Percentiles rank a stretch among this genome's conserved stretches.
These are phyloP conservation scores for Charina bottae DNA, from an alignment of 2,113 vertebrate genomes.

Conservation along the genomic window DNA sequence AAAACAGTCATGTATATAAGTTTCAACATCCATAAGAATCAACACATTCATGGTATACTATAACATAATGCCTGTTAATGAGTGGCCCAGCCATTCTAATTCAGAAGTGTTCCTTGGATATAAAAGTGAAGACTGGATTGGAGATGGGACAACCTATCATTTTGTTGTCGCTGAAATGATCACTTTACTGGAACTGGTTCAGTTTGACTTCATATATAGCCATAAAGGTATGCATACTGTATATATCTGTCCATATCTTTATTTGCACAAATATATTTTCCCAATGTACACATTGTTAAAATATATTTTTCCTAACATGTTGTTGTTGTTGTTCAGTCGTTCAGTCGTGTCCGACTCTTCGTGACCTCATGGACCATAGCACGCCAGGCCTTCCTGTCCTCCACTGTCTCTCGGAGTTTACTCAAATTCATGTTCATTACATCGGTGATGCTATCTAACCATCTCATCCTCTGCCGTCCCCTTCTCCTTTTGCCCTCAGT, in stretches of 20 bases:
- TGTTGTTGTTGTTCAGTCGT: no score
- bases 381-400: no score
- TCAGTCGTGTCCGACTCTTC: no score
- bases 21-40: neutral
- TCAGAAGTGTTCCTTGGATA: neutral
- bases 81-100: neutral
- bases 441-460: no score
- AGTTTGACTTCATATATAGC: neutral
- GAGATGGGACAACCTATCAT: neutral
- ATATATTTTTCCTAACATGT: neutral
- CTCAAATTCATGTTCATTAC: no score
- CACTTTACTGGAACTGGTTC: neutral
- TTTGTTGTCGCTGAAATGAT: neutral
- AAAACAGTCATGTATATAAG: neutral
- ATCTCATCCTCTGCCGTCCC: no score
- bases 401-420: no score
- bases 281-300: neutral
- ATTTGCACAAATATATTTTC: neutral
- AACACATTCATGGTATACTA: neutral
- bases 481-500: no score
- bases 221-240: neutral
- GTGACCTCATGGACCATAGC: no score
- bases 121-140: neutral
- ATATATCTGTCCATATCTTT: neutral
- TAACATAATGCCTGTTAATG: neutral